Evolutionary conservation across 2,113 vertebrate species (phyloP).

Genomic region (Fukomys damarensis): DNA sequence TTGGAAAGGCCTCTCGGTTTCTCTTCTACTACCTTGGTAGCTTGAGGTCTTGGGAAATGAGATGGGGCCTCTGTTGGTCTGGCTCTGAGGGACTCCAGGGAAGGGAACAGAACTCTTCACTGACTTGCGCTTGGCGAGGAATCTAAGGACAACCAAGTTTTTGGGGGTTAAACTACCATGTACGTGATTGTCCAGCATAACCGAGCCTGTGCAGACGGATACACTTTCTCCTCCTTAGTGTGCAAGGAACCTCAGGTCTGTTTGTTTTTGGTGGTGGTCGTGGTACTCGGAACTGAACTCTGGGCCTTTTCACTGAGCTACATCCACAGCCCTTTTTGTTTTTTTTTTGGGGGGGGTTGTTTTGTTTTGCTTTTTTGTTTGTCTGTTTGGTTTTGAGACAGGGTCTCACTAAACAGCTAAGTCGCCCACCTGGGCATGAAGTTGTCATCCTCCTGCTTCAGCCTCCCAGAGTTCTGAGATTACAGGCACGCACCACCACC

Average conservation of each 20-base stretch:
- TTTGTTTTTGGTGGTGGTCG: background rate
- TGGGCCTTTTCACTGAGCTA: background rate
- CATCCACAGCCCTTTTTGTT: background rate
- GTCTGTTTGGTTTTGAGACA: background rate
- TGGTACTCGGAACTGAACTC: background rate
- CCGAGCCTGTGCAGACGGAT: background rate
- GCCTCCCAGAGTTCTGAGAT: background rate
- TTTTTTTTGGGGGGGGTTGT: too few species aligned
- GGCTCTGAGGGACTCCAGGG: too few species aligned
- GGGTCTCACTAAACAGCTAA: background rate
- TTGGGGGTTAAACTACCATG: background rate
- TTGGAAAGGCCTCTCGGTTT: background rate
- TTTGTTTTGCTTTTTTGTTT: background rate
- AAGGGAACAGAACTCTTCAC: background rate
- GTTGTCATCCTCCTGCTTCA: background rate
- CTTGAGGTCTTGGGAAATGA: background rate
- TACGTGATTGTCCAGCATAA: background rate
- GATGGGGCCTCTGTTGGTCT: too few species aligned
- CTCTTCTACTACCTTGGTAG: background rate
- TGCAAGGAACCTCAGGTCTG: background rate
- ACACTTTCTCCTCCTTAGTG: background rate
- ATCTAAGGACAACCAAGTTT: background rate
- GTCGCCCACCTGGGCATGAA: background rate
- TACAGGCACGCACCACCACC: background rate
- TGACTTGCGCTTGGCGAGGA: background rate